Percentiles rank a stretch among this genome's conserved stretches.
These are phyloP conservation scores for Zingel zingel DNA, from an alignment of 2,113 vertebrate genomes.

Conservation along the genomic window DNA sequence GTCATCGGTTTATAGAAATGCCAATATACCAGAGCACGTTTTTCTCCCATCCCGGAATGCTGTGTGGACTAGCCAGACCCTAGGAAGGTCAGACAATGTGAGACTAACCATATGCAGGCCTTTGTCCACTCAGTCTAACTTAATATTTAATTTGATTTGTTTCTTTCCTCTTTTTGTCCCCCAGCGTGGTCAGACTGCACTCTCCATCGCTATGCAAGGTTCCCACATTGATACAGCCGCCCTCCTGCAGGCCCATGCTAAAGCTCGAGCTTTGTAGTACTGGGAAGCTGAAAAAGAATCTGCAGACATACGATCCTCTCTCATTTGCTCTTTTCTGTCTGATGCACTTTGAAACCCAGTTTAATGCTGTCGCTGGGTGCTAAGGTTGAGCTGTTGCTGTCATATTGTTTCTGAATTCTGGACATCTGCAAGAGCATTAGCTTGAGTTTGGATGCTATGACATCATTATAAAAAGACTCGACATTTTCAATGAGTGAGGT, in stretches of 20 bases:
- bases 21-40: too few relatives aligned
- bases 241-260: slow-evolving; percentile 88
- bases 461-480: not conserved
- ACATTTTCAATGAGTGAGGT: not conserved
- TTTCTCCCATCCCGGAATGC: too few relatives aligned
- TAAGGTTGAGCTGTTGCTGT: slow-evolving; percentile 18
- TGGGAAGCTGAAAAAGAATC: slow-evolving; percentile 16
- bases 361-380: not conserved
- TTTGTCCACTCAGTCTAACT: too few relatives aligned
- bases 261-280: slow-evolving; percentile 63
- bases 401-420: not conserved
- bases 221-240: slow-evolving; percentile 87
- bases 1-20: too few relatives aligned
- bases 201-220: slow-evolving; percentile 87
- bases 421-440: slow-evolving; percentile 1
- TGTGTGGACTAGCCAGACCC: too few relatives aligned
- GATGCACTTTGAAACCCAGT: not conserved
- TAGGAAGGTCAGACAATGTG: too few relatives aligned
- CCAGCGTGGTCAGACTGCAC: slow-evolving; percentile 90
- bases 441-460: not conserved
- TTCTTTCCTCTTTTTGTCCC: slow-evolving; percentile 16
- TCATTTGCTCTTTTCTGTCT: not conserved
- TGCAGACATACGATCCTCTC: not conserved
- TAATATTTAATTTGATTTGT: not conserved
- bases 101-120: too few relatives aligned